phyloP scores from a whole-genome alignment of 2,888 invertebrate genomes.

The Mermis nigrescens region DNA sequence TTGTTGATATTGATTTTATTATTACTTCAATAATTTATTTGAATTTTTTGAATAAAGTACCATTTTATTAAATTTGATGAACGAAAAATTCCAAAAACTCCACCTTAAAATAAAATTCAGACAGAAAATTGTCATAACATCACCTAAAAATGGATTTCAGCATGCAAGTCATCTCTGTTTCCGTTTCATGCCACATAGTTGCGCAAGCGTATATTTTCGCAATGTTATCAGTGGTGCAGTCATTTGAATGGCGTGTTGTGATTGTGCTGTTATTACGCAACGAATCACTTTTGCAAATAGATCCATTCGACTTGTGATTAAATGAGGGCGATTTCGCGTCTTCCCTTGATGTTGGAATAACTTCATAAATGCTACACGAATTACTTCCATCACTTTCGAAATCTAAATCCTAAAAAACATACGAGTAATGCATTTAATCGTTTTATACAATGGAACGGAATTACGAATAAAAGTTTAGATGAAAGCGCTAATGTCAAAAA shows the following conservation, averaged over 20 bases:
- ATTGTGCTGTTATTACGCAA: not conserved
- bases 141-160: conserved; percentile 53
- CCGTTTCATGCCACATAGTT: conserved; percentile 99
- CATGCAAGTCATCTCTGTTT: conserved; percentile 77
- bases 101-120: no score
- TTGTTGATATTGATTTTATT: no score
- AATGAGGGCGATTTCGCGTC: not conserved
- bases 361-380: conserved; percentile 20
- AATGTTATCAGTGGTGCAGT: conserved; percentile 23
- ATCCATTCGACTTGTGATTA: not conserved
- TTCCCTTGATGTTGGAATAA: conserved; percentile 18
- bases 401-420: conserved; percentile 21
- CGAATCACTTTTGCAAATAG: not conserved
- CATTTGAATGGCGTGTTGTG: not conserved
- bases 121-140: no score
- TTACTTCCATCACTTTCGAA: conserved; percentile 22
- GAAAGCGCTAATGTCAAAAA: no score
- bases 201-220: conserved; percentile 69
- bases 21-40: no score
- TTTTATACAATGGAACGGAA: no score
- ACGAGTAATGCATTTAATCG: not conserved
- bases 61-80: no score
- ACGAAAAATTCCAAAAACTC: no score
- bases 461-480: no score
- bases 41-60: no score